Percentiles rank a stretch among this genome's conserved stretches.
These are phyloP conservation scores for Channa argus DNA, from an alignment of 2,113 vertebrate species.

Conservation along the genomic window DNA sequence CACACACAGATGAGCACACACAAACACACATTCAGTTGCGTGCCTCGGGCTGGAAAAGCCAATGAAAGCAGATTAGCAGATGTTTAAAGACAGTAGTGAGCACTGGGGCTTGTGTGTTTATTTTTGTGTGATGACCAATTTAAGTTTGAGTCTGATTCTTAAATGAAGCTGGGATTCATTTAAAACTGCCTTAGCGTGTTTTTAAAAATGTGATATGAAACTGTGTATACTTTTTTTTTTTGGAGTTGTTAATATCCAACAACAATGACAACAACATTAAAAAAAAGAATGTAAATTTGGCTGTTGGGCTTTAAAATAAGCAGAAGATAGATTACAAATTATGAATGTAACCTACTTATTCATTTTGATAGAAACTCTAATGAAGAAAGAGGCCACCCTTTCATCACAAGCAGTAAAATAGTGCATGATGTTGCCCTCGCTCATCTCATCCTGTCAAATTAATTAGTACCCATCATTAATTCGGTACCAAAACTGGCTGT, in stretches of 20 bases:
- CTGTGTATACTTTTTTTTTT: not conserved
- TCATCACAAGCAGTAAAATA: conserved; percentile 48
- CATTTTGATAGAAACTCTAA: conserved; percentile 51
- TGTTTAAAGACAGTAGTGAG: conserved; percentile 71
- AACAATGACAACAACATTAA: no score
- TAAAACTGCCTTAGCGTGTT: not conserved
- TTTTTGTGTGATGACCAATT: conserved; percentile 53
- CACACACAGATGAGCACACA: not conserved
- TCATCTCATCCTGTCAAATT: conserved; percentile 77
- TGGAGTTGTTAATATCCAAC: no score
- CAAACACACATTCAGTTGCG: conserved; percentile 44
- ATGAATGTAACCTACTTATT: conserved; percentile 46
- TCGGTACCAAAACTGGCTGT: conserved; percentile 61
- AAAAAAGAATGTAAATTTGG: not conserved
- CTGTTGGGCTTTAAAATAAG: conserved; percentile 17
- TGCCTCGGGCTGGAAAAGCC: conserved; percentile 61
- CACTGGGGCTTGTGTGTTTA: conserved; percentile 44
- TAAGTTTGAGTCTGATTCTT: conserved; percentile 35
- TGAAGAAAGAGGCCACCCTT: conserved; percentile 49
- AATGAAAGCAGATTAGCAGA: conserved; percentile 72
- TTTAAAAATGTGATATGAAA: not conserved
- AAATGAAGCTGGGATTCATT: conserved; percentile 9
- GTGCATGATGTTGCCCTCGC: conserved; percentile 53
- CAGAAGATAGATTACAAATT: conserved; percentile 29
- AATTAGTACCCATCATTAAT: conserved; percentile 80